phyloP scores from a whole-genome alignment of 2,113 vertebrate genomes.

The Hydropotes inermis region DNA sequence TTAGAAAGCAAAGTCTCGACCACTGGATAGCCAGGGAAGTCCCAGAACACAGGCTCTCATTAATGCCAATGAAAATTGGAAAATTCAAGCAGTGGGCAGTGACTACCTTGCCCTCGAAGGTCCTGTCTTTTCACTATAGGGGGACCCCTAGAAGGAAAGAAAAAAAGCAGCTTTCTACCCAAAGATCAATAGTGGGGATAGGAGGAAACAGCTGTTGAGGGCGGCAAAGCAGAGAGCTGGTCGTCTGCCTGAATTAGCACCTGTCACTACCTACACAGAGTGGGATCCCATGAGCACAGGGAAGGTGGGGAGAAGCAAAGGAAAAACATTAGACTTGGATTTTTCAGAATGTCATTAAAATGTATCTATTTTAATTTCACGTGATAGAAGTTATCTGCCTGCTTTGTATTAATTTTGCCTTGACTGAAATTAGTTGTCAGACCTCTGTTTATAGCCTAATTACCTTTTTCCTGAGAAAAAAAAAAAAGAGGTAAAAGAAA shows the following conservation, averaged over 20 bases:
- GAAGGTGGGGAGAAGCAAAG: not conserved
- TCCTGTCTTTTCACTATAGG: conserved; percentile 55
- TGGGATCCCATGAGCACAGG: not conserved
- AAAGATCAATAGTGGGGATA: not conserved
- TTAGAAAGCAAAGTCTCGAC: not conserved
- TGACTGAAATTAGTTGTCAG: conserved; percentile 84
- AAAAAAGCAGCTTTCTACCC: conserved; percentile 40
- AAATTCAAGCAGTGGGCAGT: conserved; percentile 68
- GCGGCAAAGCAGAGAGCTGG: not conserved
- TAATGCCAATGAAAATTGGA: conserved; percentile 74
- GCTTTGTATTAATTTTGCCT: conserved; percentile 78
- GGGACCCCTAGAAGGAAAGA: conserved; percentile 47
- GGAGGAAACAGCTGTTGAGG: not conserved
- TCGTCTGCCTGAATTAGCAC: not conserved
- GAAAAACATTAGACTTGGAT: conserved; percentile 1
- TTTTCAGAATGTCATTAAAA: conserved; percentile 77
- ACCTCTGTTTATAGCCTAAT: conserved; percentile 83
- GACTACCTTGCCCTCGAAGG: conserved; percentile 46
- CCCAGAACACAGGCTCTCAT: conserved; percentile 63
- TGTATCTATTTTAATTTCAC: conserved; percentile 78
- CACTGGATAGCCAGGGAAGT: not conserved
- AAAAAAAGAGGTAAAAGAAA: conserved; percentile 65
- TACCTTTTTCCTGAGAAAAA: conserved; percentile 70
- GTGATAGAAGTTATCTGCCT: conserved; percentile 75
- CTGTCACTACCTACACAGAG: not conserved